Base-by-base conservation (phyloP, 2,113 vertebrate genomes). In the Gobio gobio region DNA sequence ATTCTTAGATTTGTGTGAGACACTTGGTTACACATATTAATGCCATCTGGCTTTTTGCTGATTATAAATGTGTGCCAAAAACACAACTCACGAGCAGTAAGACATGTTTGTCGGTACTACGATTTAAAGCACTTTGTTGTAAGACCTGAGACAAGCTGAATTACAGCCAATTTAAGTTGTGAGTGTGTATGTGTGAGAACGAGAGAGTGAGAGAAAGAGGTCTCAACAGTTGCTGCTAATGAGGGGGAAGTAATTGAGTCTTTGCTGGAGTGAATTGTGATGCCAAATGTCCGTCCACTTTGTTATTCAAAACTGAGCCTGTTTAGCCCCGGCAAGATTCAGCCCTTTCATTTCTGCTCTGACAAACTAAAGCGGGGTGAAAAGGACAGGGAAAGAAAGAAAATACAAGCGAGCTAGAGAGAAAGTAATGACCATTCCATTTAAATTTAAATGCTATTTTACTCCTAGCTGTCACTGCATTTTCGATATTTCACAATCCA, bases 201-300 rank as follows among this genome's bases (percentile, higher is more conserved):
- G 26, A 8, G 82, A 73, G 83, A 84, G 40, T 29, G 83, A 70
- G 81, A 72, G 66, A 83, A n/a, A 20, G 72, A 85, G 76, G 59
- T 91, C 87, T 86, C 86, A 91, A 91, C 93, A 93, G 90, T 94
- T 90, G 91, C 88, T 86, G 90, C 90, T 94, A 95, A 95, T 94
- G 93, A 94, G 90, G 91, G 91, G 93, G 92, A 95, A 94, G 91
- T 94, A 94, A 95, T 93, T 36, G 86, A 85, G 90, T 87, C 86
- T 91, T 89, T 87, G 89, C 87, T 91, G 88, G 82, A 86, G 89
- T 91, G 90, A 90, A 92, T 91, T 91, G 91, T 90, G 90, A 93
- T 91, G 91, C 92, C 92, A 93, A 94, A 93, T 92, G 92, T 94
- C 89, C 82, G 0, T 90, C 91, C 88, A 90, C 91, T 92, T 93